Conservation (phyloP, 2,113 vertebrate species). For the Callaeas wilsoni region DNA sequence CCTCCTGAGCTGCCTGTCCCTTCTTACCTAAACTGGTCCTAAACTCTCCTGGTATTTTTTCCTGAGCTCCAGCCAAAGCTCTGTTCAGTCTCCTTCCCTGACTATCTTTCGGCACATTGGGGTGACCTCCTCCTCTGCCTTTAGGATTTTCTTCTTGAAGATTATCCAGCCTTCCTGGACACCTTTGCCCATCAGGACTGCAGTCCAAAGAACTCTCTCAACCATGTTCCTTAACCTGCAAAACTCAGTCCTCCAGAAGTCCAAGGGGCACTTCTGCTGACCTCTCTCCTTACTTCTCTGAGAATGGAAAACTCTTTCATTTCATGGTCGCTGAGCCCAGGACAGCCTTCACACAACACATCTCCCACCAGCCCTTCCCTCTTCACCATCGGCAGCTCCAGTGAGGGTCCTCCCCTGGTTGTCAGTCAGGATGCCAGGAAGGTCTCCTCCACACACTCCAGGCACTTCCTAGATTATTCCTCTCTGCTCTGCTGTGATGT, state of each 20-base stretch:
- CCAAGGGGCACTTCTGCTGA: neutral
- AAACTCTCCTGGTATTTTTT: neutral
- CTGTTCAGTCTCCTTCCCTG: neutral
- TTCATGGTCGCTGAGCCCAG: accelerated
- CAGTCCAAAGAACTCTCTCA: too few relatives aligned
- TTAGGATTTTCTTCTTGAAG: neutral
- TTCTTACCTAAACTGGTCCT: neutral
- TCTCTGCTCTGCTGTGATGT: neutral
- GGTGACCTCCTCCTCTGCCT: neutral
- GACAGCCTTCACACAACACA: neutral
- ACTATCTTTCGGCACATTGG: neutral
- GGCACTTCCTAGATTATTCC: neutral
- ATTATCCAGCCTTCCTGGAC: neutral
- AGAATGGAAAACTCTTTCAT: neutral
- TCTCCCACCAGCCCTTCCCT: neutral
- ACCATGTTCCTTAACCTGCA: accelerated
- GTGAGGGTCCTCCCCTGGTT: neutral
- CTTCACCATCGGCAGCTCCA: neutral
- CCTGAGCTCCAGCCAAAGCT: neutral
- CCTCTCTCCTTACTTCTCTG: neutral
- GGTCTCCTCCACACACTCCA: neutral
- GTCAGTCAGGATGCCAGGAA: neutral
- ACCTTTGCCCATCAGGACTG: neutral
- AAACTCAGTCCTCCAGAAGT: neutral
- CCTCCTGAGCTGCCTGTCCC: neutral